Percentiles rank a stretch among this genome's conserved stretches.
These are phyloP conservation scores for Penaeus japonicus DNA, from an alignment of 1,140 invertebrate genomes.

Conservation along the genomic window DNA sequence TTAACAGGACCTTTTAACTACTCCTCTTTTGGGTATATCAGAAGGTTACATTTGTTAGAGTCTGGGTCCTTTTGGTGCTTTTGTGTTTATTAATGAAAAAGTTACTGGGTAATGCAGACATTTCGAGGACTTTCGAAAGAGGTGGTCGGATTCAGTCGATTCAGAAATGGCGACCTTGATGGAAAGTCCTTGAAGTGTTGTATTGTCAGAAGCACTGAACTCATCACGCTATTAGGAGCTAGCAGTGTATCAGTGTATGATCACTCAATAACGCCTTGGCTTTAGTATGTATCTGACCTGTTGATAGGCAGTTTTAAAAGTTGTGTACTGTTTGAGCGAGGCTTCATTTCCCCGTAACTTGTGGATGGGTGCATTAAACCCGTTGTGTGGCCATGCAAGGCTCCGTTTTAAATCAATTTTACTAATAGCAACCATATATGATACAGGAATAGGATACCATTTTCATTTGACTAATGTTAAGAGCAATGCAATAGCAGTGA, in stretches of 20 bases:
- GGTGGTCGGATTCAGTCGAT: too few species aligned
- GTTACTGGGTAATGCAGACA: too few species aligned
- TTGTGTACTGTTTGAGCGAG: background rate
- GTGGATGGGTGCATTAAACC: background rate
- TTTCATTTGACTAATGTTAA: too few species aligned
- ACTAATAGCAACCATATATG: background rate
- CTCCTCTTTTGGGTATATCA: conserved; percentile 37
- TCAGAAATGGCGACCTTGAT: background rate
- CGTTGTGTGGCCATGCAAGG: background rate
- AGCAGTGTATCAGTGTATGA: background rate
- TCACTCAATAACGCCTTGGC: conserved; percentile 6
- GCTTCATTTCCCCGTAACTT: conserved; percentile 3
- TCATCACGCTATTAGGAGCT: conserved; percentile 25
- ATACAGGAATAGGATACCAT: background rate
- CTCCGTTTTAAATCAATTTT: background rate
- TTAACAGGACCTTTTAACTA: conserved; percentile 23
- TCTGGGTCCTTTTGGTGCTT: conserved; percentile 51
- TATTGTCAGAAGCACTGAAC: conserved; percentile 27
- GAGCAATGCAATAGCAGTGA: too few species aligned
- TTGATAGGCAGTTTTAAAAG: too few species aligned
- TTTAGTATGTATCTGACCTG: background rate
- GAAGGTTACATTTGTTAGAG: conserved; percentile 38
- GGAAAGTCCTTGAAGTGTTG: conserved; percentile 37
- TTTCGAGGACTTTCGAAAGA: too few species aligned
- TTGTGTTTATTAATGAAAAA: conserved; percentile 9